Evolutionary conservation across 30 jellyfish, hydroid and myxozoan genomes (phyloP).

Genomic region (Aurelia aurita): DNA sequence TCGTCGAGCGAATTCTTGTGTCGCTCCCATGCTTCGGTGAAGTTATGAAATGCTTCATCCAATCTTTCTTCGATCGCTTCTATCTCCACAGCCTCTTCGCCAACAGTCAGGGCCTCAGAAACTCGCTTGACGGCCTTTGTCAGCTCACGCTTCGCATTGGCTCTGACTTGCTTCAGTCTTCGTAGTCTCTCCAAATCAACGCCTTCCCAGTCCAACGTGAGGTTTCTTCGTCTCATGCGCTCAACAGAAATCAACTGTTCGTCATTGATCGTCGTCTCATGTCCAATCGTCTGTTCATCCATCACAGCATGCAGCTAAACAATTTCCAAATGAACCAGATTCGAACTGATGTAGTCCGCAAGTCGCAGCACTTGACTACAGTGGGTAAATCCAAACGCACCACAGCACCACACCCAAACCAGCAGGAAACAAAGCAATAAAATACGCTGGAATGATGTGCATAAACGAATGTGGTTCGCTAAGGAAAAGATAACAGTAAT

Average conservation of each 20-base stretch:
- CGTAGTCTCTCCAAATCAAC: not conserved
- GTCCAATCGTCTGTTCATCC: no score
- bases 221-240: not conserved
- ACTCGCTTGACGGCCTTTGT: not conserved
- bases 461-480: no score
- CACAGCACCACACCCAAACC: no score
- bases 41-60: no score
- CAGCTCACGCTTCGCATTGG: constrained; percentile 7
- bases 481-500: no score
- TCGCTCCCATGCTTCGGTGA: no score
- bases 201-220: not conserved
- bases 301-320: not conserved
- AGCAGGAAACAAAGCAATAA: no score
- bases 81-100: not conserved
- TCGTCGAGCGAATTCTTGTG: not conserved
- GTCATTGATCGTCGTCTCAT: not conserved
- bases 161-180: constrained; percentile 13
- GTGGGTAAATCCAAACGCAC: no score
- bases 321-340: not conserved
- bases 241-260: not conserved
- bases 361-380: no score
- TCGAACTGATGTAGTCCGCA: constrained; percentile 2
- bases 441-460: no score
- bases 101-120: no score
- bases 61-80: not conserved